Evolutionary conservation across 2,888 invertebrate genomes (phyloP).

Genomic region (Minunthozetes semirufus): DNA sequence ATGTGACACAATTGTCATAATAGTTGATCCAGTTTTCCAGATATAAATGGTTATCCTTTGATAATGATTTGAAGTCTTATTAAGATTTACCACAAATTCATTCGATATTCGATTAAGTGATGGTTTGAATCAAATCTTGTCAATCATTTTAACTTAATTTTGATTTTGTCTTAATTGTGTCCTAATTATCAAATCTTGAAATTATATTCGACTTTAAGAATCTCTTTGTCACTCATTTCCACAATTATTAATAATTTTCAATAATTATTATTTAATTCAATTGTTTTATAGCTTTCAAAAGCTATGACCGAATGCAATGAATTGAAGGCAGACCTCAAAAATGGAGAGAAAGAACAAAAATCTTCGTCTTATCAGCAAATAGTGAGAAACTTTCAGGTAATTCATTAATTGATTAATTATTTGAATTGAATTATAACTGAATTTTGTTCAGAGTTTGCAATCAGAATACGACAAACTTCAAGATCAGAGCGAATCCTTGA

Average conservation of each 20-base stretch:
- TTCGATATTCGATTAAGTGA: no score
- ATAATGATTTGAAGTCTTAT: no score
- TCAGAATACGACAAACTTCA: slow-evolving; percentile 35
- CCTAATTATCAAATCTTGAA: no score
- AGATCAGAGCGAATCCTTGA: slow-evolving; percentile 31
- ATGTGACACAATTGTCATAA: no score
- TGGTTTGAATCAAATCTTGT: no score
- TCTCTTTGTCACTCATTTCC: no score
- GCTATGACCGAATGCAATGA: neutral
- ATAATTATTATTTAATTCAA: neutral
- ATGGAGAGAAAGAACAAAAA: slow-evolving; percentile 16
- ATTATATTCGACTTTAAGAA: no score
- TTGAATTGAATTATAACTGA: neutral
- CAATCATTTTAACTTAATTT: no score
- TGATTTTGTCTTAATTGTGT: no score
- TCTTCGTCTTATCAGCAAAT: slow-evolving; percentile 22
- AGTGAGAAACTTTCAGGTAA: slow-evolving; percentile 34
- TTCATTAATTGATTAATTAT: neutral
- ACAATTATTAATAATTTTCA: neutral
- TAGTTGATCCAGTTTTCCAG: no score
- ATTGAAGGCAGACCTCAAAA: neutral
- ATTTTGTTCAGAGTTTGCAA: neutral
- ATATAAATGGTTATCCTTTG: no score
- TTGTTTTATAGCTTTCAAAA: neutral
- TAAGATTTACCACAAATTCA: no score